Percentiles rank a stretch among this genome's conserved stretches.
Conservation (phyloP, 2,888 invertebrate species). For the Papilio gigon region DNA sequence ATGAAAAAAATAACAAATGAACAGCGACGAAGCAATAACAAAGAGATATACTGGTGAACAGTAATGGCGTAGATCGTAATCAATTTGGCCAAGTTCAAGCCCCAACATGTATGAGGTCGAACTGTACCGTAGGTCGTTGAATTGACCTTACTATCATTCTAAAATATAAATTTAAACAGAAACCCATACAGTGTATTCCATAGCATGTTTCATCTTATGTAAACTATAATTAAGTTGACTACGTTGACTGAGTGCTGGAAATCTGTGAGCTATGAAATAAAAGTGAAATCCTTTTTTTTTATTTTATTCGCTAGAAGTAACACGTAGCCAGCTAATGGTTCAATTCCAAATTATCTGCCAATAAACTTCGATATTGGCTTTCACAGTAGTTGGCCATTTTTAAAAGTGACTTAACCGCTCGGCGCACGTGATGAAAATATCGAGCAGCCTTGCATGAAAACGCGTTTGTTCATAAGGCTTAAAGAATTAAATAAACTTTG, state of each 20-base stretch:
- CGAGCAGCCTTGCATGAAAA: slow-evolving; percentile 8
- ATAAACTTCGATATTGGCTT: slow-evolving; percentile 41
- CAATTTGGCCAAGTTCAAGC: too few species aligned
- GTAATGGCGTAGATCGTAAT: too few species aligned
- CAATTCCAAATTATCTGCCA: slow-evolving; percentile 37
- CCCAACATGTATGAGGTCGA: too few species aligned
- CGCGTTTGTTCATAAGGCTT: slow-evolving; percentile 8
- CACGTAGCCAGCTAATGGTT: slow-evolving; percentile 35
- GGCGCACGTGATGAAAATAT: slow-evolving; percentile 33
- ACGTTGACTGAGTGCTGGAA: too few species aligned
- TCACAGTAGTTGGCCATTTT: slow-evolving; percentile 39
- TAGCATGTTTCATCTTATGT: too few species aligned
- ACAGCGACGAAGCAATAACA: too few species aligned
- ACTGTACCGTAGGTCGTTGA: too few species aligned
- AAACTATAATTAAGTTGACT: too few species aligned
- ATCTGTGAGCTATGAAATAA: slow-evolving; percentile 12
- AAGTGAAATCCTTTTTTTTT: slow-evolving; percentile 9
- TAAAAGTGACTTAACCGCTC: slow-evolving; percentile 33
- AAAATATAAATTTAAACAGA: too few species aligned
- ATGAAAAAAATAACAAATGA: not conserved
- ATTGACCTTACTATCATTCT: too few species aligned
- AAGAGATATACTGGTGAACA: too few species aligned
- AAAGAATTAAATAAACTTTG: slow-evolving; percentile 8
- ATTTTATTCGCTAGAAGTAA: slow-evolving; percentile 22
- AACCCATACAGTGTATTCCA: too few species aligned